phyloP scores from a whole-genome alignment of 1,140 invertebrate species.

The Macrotrachela quadricornifera region DNA sequence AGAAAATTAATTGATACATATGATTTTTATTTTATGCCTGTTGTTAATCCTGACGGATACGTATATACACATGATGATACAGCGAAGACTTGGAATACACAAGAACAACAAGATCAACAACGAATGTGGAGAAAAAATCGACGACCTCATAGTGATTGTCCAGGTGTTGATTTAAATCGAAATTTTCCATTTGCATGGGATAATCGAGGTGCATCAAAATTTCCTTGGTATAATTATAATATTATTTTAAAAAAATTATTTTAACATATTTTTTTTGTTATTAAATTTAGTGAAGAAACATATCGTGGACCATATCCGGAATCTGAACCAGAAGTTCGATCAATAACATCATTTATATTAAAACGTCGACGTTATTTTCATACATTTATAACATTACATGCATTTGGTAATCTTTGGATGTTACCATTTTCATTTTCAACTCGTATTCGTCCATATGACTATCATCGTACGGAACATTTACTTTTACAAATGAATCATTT shows the following conservation, averaged over 20 bases:
- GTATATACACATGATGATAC: not conserved
- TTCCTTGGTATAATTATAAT: not conserved
- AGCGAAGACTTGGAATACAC: not conserved
- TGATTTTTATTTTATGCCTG: not conserved
- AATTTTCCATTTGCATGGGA: not conserved
- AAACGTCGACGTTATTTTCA: not conserved
- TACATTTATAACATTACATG: not conserved
- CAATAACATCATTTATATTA: not conserved
- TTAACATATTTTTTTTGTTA: conserved; percentile 25
- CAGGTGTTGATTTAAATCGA: not conserved
- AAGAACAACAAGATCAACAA: not conserved
- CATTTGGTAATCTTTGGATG: not conserved
- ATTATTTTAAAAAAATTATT: conserved; percentile 10
- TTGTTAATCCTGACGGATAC: not conserved
- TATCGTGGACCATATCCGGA: not conserved
- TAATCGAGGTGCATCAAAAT: not conserved
- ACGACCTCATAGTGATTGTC: not conserved
- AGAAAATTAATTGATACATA: not conserved
- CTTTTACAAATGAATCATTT: not conserved
- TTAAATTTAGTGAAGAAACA: conserved; percentile 17
- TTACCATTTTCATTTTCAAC: not conserved
- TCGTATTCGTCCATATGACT: not conserved
- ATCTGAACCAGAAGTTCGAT: not conserved
- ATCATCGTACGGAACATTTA: not conserved
- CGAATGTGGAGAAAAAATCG: conserved; percentile 8